phyloP scores from a whole-genome alignment of 2,888 invertebrate species.

The Crematogaster levior region DNA sequence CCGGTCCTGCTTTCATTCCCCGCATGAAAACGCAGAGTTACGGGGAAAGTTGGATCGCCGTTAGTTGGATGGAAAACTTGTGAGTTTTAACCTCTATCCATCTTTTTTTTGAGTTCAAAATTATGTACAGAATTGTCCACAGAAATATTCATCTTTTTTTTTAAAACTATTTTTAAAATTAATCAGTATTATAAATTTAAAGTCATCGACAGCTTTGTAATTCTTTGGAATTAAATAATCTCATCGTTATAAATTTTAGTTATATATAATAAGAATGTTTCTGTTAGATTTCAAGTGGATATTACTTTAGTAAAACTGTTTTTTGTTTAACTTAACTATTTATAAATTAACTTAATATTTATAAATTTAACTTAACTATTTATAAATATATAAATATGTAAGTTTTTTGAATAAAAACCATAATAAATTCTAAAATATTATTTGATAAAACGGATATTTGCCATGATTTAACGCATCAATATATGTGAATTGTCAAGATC shows the following conservation, averaged over 20 bases:
- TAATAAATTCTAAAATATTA: background rate
- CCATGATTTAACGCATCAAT: background rate
- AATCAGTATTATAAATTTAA: background rate
- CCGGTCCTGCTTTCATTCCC: slow-evolving; percentile 38
- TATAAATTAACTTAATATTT: no score
- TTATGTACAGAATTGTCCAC: slow-evolving; percentile 46
- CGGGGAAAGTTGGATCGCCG: slow-evolving; percentile 61
- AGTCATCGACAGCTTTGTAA: background rate
- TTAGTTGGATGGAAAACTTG: slow-evolving; percentile 61
- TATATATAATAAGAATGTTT: no score
- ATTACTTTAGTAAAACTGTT: background rate
- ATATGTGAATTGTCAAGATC: background rate
- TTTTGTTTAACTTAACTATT: no score
- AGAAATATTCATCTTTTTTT: slow-evolving; percentile 19
- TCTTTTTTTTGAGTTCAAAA: slow-evolving; percentile 52
- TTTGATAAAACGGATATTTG: background rate
- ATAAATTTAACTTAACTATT: background rate
- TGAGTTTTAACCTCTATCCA: slow-evolving; percentile 53
- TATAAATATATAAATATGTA: background rate
- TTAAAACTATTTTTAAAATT: background rate
- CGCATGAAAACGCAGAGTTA: slow-evolving; percentile 64
- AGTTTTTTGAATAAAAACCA: background rate
- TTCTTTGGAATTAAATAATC: background rate
- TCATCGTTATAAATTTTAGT: no score
- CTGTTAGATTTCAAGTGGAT: background rate